Percentiles rank a stretch among this genome's conserved stretches.
phyloP scores from a whole-genome alignment of 1,140 invertebrate genomes.

The Lamellibrachia luymesi region DNA sequence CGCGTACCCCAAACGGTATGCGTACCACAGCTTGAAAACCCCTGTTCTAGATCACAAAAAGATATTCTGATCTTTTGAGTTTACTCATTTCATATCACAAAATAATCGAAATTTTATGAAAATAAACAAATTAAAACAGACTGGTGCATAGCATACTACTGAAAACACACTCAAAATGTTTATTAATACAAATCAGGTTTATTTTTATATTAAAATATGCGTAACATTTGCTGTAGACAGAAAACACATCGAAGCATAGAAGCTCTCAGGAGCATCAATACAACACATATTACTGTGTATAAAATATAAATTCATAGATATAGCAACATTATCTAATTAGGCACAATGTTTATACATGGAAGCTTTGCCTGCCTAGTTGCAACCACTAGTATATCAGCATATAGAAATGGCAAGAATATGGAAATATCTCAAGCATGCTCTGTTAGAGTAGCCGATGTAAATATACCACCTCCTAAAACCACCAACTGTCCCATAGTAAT shows the following conservation, averaged over 20 bases:
- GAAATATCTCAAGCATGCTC: not conserved
- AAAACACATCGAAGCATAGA: not conserved
- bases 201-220: not conserved
- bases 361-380: not conserved
- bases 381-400: not conserved
- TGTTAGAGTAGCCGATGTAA: not conserved
- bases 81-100: too few relatives aligned
- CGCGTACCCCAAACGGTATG: too few relatives aligned
- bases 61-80: too few relatives aligned
- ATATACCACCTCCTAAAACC: not conserved
- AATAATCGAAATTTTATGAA: not conserved
- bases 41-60: too few relatives aligned
- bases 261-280: not conserved
- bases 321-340: not conserved
- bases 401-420: not conserved
- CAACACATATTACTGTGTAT: not conserved
- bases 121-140: not conserved
- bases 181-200: not conserved
- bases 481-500: too few relatives aligned
- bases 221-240: not conserved
- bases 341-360: not conserved
- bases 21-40: too few relatives aligned
- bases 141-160: not conserved
- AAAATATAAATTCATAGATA: not conserved
- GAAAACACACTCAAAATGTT: not conserved